Conservation (phyloP, 2,113 vertebrate species). For the Mirza zaza region DNA sequence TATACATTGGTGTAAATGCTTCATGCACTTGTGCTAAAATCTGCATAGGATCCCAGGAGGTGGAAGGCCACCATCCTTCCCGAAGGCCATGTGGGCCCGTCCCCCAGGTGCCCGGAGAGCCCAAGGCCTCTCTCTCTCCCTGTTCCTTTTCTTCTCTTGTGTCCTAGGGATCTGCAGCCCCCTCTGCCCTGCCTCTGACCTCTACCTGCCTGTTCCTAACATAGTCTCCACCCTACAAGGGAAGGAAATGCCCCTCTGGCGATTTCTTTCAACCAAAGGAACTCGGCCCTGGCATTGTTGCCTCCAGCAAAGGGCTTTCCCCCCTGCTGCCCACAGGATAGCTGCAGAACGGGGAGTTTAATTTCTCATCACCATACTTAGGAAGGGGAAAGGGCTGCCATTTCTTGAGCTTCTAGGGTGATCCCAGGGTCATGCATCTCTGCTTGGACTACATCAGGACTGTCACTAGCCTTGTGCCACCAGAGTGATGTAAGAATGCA, state of each 20-base stretch:
- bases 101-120: neutral
- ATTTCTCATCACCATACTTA: neutral
- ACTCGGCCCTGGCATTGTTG: fast-evolving
- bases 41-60: neutral
- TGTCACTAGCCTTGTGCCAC: neutral
- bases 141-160: neutral
- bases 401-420: neutral
- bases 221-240: neutral
- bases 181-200: fast-evolving
- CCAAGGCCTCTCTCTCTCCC: neutral
- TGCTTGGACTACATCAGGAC: neutral
- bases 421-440: neutral
- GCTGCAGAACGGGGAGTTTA: too few species aligned
- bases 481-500: neutral
- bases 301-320: neutral
- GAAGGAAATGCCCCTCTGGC: fast-evolving
- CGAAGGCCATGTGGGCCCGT: neutral
- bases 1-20: neutral
- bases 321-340: neutral
- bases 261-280: neutral
- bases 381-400: neutral
- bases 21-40: fast-evolving
- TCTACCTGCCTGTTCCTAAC: neutral
- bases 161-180: fast-evolving
- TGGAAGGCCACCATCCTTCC: fast-evolving